These are phyloP conservation scores for Glaucidium brasilianum DNA, from an alignment of 2,113 vertebrate genomes.

Conservation along the genomic window DNA sequence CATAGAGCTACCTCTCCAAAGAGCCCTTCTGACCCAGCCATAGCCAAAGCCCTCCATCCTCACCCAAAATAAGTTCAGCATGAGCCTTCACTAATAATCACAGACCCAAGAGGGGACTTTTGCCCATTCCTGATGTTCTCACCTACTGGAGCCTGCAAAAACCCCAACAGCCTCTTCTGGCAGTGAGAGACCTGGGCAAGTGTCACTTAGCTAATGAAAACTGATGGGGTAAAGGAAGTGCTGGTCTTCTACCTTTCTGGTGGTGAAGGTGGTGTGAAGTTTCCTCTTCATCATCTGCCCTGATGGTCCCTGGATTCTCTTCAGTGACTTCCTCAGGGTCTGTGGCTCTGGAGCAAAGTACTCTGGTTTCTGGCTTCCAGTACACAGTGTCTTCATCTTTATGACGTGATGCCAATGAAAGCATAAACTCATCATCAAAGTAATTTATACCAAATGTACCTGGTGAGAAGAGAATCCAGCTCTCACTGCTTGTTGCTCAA, in stretches of 20 bases:
- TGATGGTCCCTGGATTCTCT: background rate
- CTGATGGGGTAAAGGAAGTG: background rate
- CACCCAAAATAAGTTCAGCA: background rate
- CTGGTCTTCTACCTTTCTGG: background rate
- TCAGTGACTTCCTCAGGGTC: background rate
- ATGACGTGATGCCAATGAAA: background rate
- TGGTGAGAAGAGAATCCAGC: background rate
- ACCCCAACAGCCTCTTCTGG: background rate
- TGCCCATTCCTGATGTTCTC: background rate
- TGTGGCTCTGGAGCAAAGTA: background rate
- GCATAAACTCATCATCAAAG: background rate
- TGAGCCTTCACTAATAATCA: background rate
- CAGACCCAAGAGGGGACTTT: background rate
- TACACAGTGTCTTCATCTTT: background rate
- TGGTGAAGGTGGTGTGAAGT: background rate
- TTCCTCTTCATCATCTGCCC: background rate
- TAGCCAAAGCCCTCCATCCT: background rate
- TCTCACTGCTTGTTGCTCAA: background rate
- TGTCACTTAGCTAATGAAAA: background rate
- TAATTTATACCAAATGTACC: conserved; percentile 5
- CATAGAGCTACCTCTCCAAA: background rate
- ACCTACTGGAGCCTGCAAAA: background rate
- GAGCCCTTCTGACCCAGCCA: background rate
- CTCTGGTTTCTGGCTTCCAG: background rate
- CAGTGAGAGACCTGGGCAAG: background rate